Evolutionary conservation across 1,140 invertebrate species (phyloP).

Genomic region (Trichogramma pretiosum): DNA sequence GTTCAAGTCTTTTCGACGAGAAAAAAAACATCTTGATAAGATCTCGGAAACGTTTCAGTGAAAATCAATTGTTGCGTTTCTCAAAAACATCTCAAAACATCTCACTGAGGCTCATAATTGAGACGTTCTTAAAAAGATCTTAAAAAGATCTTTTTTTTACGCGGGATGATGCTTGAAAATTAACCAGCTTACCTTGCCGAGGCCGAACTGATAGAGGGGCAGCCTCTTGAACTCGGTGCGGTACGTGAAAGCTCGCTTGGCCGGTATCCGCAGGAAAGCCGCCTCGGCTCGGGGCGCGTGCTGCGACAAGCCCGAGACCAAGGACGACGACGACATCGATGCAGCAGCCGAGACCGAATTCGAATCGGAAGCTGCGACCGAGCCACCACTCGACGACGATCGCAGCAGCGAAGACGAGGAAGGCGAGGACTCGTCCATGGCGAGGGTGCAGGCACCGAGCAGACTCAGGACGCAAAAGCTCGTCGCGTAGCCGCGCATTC

Average conservation of each 20-base stretch:
- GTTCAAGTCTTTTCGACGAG: background rate
- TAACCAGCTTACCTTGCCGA: conserved; percentile 54
- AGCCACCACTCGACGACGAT: no score
- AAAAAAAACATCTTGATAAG: background rate
- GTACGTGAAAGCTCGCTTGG: conserved; percentile 50
- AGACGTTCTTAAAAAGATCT: background rate
- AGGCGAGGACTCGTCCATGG: no score
- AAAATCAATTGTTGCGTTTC: background rate
- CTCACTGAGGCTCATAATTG: background rate
- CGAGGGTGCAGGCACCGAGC: no score
- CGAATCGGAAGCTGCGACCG: no score
- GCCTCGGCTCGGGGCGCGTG: no score
- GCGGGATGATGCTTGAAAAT: conserved; percentile 18
- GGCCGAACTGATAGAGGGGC: conserved; percentile 57
- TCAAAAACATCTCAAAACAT: background rate
- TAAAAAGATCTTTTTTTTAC: background rate
- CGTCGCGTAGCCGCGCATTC: no score
- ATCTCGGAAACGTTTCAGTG: background rate
- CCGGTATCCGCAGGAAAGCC: no score
- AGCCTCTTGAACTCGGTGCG: conserved; percentile 58
- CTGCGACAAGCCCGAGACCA: no score
- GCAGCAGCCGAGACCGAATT: no score
- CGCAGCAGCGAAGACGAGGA: no score
- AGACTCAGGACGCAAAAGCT: no score
- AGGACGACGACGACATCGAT: no score